Evolutionary conservation across 2,113 vertebrate genomes (phyloP), one percentile per base, ranked within the genome.

Genomic region (Merops nubicus): DNA sequence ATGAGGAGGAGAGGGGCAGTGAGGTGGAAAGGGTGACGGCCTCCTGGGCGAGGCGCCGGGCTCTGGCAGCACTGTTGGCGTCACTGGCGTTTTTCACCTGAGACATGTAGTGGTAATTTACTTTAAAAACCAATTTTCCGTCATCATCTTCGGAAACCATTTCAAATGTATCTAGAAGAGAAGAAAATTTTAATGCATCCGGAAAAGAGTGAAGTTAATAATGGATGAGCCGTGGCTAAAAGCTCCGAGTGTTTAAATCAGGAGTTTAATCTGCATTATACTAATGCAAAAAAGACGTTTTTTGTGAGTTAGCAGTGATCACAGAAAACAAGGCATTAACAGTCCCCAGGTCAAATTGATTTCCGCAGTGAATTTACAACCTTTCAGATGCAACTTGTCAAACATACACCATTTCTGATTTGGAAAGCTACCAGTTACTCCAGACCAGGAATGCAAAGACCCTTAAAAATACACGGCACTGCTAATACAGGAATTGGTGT

Each of bases 81-180:
- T 99, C 99, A 8, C 98, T 99, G 72, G 99, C 99, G 9, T 99
- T 99, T 97, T 99, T 99, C 85, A 99, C 99, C 99, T 99, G 99
- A 98, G 99, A 99, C 98, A 99, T 99, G 99, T 99, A 99, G 98
- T 99, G 99, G 98, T 99, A 99, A 98, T 99, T 99, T 33, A 99
- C 98, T 98, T 99, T 99, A 93, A 99, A 99, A 94, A 99, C 98
- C 96, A 99, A 96, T 83, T 99, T 99, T n/a, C 99, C 99, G 0
- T 99, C 99, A 45, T 99, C 99, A 17, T 99, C 99, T 97, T 99
- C 99, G 45, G 99, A 99, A 91, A 99, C 99, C 99, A 99, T 99
- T 97, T 99, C 99, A 94, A 99, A 99, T 6, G 99, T 99, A 97
- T 99, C 99, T 99, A 88, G 19, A 85, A 40, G 54, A 88, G 77